Evolutionary conservation across 2,113 vertebrate genomes (phyloP), one percentile per base, ranked within the genome.

Genomic region (Protomyctophum bolini): DNA sequence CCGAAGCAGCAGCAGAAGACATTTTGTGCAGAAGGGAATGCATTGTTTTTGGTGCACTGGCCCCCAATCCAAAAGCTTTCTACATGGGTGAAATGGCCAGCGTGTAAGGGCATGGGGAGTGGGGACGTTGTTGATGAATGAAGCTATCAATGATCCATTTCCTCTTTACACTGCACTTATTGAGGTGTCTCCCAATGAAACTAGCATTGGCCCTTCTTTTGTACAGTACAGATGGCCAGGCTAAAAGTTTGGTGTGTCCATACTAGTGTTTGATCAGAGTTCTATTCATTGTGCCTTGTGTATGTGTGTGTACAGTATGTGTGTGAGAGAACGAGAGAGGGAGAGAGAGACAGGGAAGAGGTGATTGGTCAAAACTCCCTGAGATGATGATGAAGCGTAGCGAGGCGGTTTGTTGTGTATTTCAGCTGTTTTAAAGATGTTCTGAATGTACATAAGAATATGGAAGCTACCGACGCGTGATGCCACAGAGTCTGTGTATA

Each of bases 401-500:
- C 84, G 84, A 81, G 76, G 82, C 87, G 88, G 77, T 93, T 94
- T 93, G 94, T 92, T 80, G 92, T 93, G 94, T 95, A 91, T 94
- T 96, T 96, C 93, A 95, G 95, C 95, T 93, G 93, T 96, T 94
- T 41, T 93, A 89, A 87, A 95, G 88, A 90, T 92, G 90, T 91
- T 95, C 92, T 96, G 96, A 97, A 98, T 98, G 96, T 98, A 98
- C 91, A 96, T 98, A 96, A 93, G 93, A 96, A 95, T 94, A 94
- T 93, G 95, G 95, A 94, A 88, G 95, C 94, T 98, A 95, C 96
- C 94, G 95, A 98, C 95, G 86, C 86, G 94, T 92, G 85, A 97
- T 98, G 97, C 97, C 97, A 98, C 97, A 99, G 97, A 99, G 98
- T 98, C 97, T 97, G 94, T 98, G 96, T 98, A 96, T 94, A 97